Conservation (phyloP, 2,113 vertebrate genomes). For the Clupea harengus region DNA sequence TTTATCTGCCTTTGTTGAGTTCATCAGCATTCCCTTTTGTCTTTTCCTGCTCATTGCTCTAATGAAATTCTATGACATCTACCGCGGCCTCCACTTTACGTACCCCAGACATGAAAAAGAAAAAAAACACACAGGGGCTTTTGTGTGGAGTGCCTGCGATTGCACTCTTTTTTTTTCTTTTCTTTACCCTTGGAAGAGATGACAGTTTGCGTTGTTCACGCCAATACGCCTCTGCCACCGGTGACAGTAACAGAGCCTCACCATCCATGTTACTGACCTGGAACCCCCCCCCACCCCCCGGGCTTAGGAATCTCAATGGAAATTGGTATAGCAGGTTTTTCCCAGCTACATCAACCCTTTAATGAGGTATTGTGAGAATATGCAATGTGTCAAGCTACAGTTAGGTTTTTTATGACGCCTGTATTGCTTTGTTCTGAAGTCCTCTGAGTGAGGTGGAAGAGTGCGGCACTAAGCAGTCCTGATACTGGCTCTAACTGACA, state of each 20-base stretch:
- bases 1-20: conserved; percentile 7
- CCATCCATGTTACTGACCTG: not conserved
- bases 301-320: not conserved
- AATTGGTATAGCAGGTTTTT: not conserved
- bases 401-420: not conserved
- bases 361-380: not conserved
- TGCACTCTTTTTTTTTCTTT: not conserved
- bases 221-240: conserved; percentile 29
- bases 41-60: not conserved
- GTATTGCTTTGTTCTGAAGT: not conserved
- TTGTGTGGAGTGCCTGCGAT: not conserved
- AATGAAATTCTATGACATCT: conserved; percentile 8
- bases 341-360: not conserved
- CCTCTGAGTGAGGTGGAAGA: not conserved
- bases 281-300: not conserved
- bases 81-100: not conserved
- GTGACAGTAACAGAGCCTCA: conserved; percentile 32
- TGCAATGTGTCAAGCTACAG: not conserved
- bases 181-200: conserved; percentile 14
- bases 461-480: not conserved
- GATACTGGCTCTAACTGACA: not conserved
- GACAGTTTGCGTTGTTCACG: conserved; percentile 34
- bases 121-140: not conserved
- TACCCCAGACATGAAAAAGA: not conserved
- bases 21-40: conserved; percentile 16